phyloP scores from a whole-genome alignment of 2,113 vertebrate species.

The Sebastes schlegelii region DNA sequence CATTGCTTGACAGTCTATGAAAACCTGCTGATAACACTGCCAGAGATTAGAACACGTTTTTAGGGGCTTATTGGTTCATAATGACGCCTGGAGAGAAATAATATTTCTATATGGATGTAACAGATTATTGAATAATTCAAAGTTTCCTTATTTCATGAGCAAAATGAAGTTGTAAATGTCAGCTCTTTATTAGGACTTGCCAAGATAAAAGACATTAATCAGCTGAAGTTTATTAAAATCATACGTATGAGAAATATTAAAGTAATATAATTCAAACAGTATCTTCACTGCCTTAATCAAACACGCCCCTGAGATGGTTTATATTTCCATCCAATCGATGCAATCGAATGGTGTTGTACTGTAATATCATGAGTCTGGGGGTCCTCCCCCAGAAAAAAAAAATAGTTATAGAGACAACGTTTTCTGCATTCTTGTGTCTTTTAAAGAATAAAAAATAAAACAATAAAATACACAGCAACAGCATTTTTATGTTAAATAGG shows the following conservation, averaged over 20 bases:
- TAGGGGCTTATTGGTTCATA: slow-evolving; percentile 1
- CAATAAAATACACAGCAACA: too few species aligned
- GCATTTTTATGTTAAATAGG: too few species aligned
- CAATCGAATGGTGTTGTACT: neutral
- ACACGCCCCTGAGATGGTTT: neutral
- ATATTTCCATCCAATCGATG: neutral
- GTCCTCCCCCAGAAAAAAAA: too few species aligned
- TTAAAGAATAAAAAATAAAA: too few species aligned
- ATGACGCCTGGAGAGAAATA: neutral
- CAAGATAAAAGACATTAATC: neutral
- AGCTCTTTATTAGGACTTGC: neutral
- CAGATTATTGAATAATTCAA: neutral
- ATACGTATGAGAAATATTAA: neutral
- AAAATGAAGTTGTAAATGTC: neutral
- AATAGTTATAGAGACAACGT: too few species aligned
- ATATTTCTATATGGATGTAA: neutral
- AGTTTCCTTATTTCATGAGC: neutral
- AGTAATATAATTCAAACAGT: neutral
- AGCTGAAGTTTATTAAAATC: neutral
- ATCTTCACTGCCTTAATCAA: neutral
- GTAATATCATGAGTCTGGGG: neutral
- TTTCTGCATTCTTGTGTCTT: too few species aligned
- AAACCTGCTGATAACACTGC: slow-evolving; percentile 33
- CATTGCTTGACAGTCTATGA: slow-evolving; percentile 33
- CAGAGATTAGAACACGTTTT: slow-evolving; percentile 51